phyloP scores from a whole-genome alignment of 1,140 invertebrate species.

The Trissolcus basalis region DNA sequence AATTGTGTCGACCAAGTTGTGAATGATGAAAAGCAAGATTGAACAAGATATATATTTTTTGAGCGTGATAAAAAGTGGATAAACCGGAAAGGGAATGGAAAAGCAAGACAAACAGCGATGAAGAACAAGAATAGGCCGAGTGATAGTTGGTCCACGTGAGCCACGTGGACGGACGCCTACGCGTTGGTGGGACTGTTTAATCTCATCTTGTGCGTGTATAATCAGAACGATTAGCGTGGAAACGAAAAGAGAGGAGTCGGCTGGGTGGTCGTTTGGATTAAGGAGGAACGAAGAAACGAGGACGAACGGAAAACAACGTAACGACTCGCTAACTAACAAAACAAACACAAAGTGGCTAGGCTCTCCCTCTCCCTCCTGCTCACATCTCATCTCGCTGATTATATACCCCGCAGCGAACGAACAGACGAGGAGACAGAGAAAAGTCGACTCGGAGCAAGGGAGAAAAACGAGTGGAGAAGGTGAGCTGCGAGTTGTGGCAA shows the following conservation, averaged over 20 bases:
- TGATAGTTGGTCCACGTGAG: constrained; percentile 17
- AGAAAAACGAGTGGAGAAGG: constrained; percentile 9
- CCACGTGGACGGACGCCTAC: constrained; percentile 23
- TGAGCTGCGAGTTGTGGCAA: constrained; percentile 34
- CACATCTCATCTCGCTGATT: constrained; percentile 70
- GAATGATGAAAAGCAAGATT: no score
- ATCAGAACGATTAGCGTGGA: constrained; percentile 52
- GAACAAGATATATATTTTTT: no score
- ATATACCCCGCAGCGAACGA: constrained; percentile 68
- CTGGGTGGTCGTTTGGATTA: constrained; percentile 46
- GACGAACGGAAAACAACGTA: constrained; percentile 60
- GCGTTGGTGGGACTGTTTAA: constrained; percentile 35
- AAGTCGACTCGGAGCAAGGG: constrained; percentile 6
- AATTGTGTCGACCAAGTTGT: no score
- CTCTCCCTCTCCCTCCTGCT: constrained; percentile 55
- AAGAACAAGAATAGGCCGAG: background rate
- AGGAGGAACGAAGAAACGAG: constrained; percentile 23
- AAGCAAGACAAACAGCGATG: background rate
- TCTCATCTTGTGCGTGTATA: constrained; percentile 52
- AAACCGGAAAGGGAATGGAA: background rate
- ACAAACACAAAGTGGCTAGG: constrained; percentile 70
- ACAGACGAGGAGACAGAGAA: constrained; percentile 32
- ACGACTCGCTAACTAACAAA: constrained; percentile 74
- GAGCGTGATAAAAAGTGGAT: background rate
- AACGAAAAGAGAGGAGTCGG: constrained; percentile 43